phyloP scores from a whole-genome alignment of 2,888 invertebrate species.

The Oligia latruncula region DNA sequence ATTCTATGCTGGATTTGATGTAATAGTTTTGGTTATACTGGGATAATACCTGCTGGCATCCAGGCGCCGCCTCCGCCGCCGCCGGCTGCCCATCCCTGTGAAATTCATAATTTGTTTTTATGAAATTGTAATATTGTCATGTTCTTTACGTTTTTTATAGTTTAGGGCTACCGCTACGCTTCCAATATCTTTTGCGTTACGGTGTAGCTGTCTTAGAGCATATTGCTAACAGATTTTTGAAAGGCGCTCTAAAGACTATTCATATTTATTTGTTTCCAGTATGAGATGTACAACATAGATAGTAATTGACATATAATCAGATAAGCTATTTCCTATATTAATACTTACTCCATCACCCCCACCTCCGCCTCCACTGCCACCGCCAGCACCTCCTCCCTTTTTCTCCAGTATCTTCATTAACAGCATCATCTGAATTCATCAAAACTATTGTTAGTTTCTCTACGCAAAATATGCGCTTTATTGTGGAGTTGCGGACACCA shows the following conservation, averaged over 20 bases:
- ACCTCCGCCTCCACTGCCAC: constrained; percentile 73
- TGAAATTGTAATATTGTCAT: background rate
- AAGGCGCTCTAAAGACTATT: background rate
- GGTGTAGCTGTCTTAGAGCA: background rate
- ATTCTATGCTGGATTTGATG: constrained; percentile 54
- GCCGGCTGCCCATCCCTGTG: constrained; percentile 86
- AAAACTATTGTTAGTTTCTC: background rate
- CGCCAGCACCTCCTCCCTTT: constrained; percentile 80
- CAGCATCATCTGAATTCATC: constrained; percentile 81
- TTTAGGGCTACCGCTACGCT: background rate
- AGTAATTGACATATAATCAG: background rate
- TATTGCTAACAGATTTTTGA: background rate
- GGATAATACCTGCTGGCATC: constrained; percentile 88
- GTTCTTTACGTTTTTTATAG: background rate
- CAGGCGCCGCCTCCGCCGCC: constrained; percentile 86
- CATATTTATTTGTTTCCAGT: too few relatives aligned
- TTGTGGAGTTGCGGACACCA: too few relatives aligned
- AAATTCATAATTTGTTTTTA: constrained; percentile 43
- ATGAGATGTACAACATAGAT: background rate
- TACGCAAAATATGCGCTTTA: too few relatives aligned
- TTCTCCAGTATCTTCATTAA: constrained; percentile 85
- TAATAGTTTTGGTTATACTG: constrained; percentile 69
- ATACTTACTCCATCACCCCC: constrained; percentile 77
- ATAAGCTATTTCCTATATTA: background rate
- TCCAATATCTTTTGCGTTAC: background rate